phyloP scores from a whole-genome alignment of 2,113 vertebrate species.

The Anseranas semipalmata region DNA sequence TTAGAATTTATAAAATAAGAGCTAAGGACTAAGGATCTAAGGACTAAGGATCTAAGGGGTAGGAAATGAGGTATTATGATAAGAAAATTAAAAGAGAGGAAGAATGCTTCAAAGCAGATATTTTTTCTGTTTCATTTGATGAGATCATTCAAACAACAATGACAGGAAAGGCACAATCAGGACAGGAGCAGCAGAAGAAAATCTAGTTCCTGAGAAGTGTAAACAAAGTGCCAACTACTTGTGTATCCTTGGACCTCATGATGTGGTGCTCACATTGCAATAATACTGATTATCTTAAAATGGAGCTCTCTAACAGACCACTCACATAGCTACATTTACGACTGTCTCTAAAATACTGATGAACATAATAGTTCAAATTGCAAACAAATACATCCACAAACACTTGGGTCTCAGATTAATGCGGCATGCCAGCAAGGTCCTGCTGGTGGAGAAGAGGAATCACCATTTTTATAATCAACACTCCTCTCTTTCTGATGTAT shows the following conservation, averaged over 20 bases:
- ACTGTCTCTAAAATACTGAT: not conserved
- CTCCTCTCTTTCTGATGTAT: not conserved
- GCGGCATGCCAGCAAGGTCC: not conserved
- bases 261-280: not conserved
- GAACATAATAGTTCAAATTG: not conserved
- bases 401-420: not conserved
- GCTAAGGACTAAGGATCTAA: no score
- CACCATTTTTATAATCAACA: not conserved
- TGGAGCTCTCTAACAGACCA: not conserved
- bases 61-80: not conserved
- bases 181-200: not conserved
- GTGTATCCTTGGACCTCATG: not conserved
- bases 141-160: not conserved
- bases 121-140: not conserved
- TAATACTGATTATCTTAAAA: not conserved
- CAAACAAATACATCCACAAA: not conserved
- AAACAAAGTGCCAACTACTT: not conserved
- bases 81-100: not conserved
- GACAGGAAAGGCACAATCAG: not conserved
- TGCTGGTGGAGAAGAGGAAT: not conserved
- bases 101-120: not conserved
- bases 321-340: not conserved
- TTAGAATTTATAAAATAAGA: not conserved
- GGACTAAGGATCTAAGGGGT: no score
- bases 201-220: not conserved